Base-by-base conservation (phyloP, 2,113 vertebrate species). In the Promerops cafer region DNA sequence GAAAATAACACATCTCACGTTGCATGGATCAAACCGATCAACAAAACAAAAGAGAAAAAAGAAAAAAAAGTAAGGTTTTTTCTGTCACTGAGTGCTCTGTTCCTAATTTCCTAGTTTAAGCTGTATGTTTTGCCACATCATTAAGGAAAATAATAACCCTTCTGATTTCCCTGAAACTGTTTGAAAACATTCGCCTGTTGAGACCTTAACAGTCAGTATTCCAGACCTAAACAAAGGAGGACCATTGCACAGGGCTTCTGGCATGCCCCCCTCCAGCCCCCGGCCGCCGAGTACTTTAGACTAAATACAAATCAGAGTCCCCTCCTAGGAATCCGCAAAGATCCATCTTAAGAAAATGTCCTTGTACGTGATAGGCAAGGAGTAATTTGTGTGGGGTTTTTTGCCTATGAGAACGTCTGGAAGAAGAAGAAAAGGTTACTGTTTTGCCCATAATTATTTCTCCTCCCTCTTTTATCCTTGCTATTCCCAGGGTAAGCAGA, bases 251-350 rank as follows among this genome's bases (percentile, higher is more conserved):
- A 22, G n/a, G 39, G 33, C 40, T 93, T 49, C 79, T 77, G 53
- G 76, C 42, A 60, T 79, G 30, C 64, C 82, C 80, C n/a, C 60
- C 24, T 63, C 71, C 47, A 27, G 14, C 10, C 8, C 14, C n/a
- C 11, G 8, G 1, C 56, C 2, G 4, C 93, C 15, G 27, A 79
- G 64, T 72, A 61, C 70, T 95, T 95, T 82, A 98, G 97, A 97
- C 95, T 94, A 98, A 97, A 98, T 97, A 97, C 91, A 97, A 97
- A 95, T 63, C 89, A 56, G 57, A 94, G 40, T 80, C 75, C 95
- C 79, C 91, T 96, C 83, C 86, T 66, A 91, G 89, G 94, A 98
- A 94, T 92, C 93, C 94, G 77, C 84, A 94, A 83, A 94, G 87
- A 94, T 97, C 88, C 85, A 61, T 94, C 95, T 96, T 94, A 93